These are phyloP conservation scores for Nasonia vitripennis DNA, from an alignment of 1,140 invertebrate genomes.

Conservation along the genomic window DNA sequence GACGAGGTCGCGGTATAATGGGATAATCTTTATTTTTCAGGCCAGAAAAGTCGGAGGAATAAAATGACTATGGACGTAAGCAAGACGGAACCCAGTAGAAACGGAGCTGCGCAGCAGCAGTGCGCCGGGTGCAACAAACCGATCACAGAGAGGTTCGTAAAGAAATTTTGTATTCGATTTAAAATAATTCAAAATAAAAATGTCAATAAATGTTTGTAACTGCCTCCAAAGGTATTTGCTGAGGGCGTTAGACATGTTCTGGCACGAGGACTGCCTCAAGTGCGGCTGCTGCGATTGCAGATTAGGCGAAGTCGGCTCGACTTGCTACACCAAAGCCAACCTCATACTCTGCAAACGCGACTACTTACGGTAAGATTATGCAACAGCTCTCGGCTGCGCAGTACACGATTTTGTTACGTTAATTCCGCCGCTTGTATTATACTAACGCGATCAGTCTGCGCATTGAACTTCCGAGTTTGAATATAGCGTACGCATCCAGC, in stretches of 20 bases:
- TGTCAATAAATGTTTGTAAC: background rate
- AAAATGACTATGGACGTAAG: slow-evolving; percentile 75
- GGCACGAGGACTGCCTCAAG: slow-evolving; percentile 96
- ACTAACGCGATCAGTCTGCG: no score
- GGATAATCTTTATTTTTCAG: slow-evolving; percentile 49
- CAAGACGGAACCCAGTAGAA: slow-evolving; percentile 73
- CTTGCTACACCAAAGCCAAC: slow-evolving; percentile 94
- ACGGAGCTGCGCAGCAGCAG: slow-evolving; percentile 75
- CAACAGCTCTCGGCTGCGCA: background rate
- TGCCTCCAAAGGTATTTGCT: slow-evolving; percentile 78
- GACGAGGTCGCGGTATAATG: no score
- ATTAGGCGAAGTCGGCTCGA: slow-evolving; percentile 93
- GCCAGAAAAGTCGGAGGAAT: slow-evolving; percentile 35
- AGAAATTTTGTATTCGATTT: background rate
- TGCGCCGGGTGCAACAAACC: slow-evolving; percentile 86
- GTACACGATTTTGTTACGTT: no score
- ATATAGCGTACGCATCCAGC: no score
- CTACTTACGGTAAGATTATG: slow-evolving; percentile 86
- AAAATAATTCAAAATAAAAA: background rate
- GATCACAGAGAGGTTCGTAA: slow-evolving; percentile 80
- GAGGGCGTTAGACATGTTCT: slow-evolving; percentile 90
- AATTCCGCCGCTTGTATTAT: no score
- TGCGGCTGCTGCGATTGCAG: slow-evolving; percentile 95
- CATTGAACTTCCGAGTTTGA: no score
- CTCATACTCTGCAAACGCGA: slow-evolving; percentile 94